These are phyloP conservation scores for Tetrax tetrax DNA, from an alignment of 2,113 vertebrate species.

Conservation along the genomic window DNA sequence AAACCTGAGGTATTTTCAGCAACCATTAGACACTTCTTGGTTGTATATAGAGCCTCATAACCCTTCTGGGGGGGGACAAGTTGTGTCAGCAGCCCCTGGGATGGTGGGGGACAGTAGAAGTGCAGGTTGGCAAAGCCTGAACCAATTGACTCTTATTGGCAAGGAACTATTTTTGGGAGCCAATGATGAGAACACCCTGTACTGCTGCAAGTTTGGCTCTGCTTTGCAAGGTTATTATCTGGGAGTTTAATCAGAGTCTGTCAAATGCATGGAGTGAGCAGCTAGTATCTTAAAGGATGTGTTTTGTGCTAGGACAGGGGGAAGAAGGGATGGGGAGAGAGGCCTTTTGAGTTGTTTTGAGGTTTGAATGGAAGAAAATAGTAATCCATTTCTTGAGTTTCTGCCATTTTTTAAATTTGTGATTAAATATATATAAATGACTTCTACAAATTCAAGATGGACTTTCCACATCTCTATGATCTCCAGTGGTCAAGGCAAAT, in stretches of 20 bases:
- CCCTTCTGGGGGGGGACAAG: neutral
- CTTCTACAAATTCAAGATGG: neutral
- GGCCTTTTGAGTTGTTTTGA: slow-evolving; percentile 13
- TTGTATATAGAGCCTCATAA: neutral
- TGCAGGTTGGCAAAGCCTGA: slow-evolving; percentile 25
- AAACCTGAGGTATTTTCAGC: neutral
- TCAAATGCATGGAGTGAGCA: neutral
- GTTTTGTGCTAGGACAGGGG: neutral
- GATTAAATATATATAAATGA: neutral
- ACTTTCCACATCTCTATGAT: neutral
- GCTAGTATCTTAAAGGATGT: slow-evolving; percentile 3
- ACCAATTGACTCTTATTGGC: slow-evolving; percentile 53
- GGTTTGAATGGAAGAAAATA: neutral
- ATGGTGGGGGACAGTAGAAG: neutral
- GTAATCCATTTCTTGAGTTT: neutral
- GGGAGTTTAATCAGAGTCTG: slow-evolving; percentile 40
- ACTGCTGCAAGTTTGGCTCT: slow-evolving; percentile 15
- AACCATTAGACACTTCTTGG: neutral
- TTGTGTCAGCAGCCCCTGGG: slow-evolving; percentile 17
- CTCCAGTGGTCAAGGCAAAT: neutral
- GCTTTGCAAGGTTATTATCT: slow-evolving; percentile 52
- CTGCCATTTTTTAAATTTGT: neutral
- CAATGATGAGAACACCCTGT: slow-evolving; percentile 24
- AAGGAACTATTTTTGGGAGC: slow-evolving; percentile 37
- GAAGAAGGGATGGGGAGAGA: neutral